A percentile compares a stretch with the other conserved stretches of the same genome.
These are phyloP conservation scores for Pemphredon lugubris DNA, from an alignment of 2,888 invertebrate species.

Conservation along the genomic window DNA sequence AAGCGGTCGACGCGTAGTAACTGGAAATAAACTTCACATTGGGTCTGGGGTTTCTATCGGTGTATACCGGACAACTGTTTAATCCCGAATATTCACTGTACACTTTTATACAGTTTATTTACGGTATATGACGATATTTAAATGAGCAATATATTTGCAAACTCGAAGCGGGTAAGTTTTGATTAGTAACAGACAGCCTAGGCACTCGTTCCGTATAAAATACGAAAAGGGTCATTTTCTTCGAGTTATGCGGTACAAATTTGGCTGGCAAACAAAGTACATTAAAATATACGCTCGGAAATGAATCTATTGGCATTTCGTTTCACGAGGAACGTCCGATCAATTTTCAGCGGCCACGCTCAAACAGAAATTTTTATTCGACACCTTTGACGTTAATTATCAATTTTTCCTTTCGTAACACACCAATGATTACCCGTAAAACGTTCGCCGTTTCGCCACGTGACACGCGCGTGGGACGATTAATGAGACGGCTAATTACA, in stretches of 20 bases:
- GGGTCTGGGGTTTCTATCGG: background rate
- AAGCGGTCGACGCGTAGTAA: constrained; percentile 85
- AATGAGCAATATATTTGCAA: no score
- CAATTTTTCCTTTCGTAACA: background rate
- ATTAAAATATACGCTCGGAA: background rate
- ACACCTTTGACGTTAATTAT: background rate
- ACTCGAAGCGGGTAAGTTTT: no score
- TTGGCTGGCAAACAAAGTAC: background rate
- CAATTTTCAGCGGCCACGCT: no score
- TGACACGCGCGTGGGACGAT: background rate
- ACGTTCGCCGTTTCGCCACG: background rate
- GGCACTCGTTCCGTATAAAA: background rate
- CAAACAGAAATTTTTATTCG: background rate
- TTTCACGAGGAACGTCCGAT: background rate
- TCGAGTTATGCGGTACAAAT: background rate
- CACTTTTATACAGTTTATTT: no score
- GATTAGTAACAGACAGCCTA: no score
- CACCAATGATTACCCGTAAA: background rate
- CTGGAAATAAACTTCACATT: constrained; percentile 79
- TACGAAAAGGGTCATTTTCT: background rate
- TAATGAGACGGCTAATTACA: constrained; percentile 2
- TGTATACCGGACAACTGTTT: background rate
- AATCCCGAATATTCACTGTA: background rate
- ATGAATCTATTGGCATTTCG: background rate
- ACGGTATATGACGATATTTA: no score